phyloP scores from a whole-genome alignment of 2,113 vertebrate species.

The Peromyscus leucopus region DNA sequence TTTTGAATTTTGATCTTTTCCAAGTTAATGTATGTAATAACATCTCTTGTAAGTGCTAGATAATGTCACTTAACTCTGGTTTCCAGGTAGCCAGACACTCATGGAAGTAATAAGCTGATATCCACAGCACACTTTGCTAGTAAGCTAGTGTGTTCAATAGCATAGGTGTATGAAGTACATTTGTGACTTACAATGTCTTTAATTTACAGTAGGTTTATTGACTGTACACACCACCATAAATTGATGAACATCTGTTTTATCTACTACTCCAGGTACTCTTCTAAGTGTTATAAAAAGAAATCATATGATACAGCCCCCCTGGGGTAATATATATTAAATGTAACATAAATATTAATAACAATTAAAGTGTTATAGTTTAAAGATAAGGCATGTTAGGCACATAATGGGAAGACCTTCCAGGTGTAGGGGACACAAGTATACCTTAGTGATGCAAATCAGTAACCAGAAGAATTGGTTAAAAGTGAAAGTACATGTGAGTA shows the following conservation, averaged over 20 bases:
- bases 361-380: background rate
- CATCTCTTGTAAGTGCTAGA: background rate
- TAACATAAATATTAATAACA: background rate
- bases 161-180: background rate
- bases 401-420: background rate
- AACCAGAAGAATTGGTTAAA: background rate
- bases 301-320: background rate
- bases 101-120: background rate
- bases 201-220: background rate
- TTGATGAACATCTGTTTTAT: background rate
- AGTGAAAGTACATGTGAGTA: background rate
- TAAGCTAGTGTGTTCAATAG: background rate
- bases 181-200: background rate
- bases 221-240: background rate
- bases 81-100: background rate
- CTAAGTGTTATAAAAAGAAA: background rate
- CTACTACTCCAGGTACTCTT: background rate
- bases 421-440: background rate
- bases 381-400: background rate
- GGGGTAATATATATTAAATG: background rate
- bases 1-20: background rate
- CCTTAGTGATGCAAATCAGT: background rate
- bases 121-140: background rate
- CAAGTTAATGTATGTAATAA: background rate
- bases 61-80: background rate